phyloP scores from a whole-genome alignment of 1,140 invertebrate species.

The Drosophila melanogaster region Release_6_plus_ISO1_MT NT_037436.4:4612501-4613000 shows the following conservation, averaged over 20 bases:
- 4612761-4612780: constrained; percentile 39
- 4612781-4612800: constrained; percentile 6
- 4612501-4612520: constrained; percentile 44
- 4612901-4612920: constrained; percentile 19
- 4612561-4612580: constrained; percentile 20
- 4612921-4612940: constrained; percentile 12
- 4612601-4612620: constrained; percentile 33
- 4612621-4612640: constrained; percentile 25
- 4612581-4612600: constrained; percentile 14
- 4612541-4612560: constrained; percentile 41
- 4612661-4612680: constrained; percentile 39
- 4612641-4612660: constrained; percentile 19
- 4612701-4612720: constrained; percentile 38
- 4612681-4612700: constrained; percentile 26
- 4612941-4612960: not conserved
- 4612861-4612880: constrained; percentile 40
- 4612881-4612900: constrained; percentile 42
- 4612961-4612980: not conserved
- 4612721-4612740: constrained; percentile 68
- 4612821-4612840: constrained; percentile 17
- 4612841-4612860: constrained; percentile 28
- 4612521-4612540: constrained; percentile 20
- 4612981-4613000: constrained; percentile 14
- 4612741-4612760: constrained; percentile 44
- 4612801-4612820: constrained; percentile 1